phyloP scores from a whole-genome alignment of 2,888 invertebrate genomes.

The Heterodera filipjevi region DNA sequence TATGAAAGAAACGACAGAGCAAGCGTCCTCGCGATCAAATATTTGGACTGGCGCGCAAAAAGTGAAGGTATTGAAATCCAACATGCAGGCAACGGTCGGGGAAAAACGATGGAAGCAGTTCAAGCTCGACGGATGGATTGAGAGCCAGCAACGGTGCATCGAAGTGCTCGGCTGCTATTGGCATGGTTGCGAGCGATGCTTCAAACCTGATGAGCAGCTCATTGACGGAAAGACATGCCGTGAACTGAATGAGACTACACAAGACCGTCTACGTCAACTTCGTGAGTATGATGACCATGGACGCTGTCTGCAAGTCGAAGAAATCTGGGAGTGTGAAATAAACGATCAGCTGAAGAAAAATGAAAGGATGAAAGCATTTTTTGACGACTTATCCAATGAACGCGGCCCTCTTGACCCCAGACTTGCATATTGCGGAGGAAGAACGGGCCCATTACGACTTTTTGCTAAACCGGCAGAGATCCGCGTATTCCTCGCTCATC shows the following conservation, averaged over 20 bases:
- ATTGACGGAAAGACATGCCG: not conserved
- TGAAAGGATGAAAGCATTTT: not conserved
- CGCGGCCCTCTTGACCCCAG: not conserved
- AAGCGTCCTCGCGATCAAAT: conserved; percentile 1
- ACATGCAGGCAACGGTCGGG: conserved; percentile 15
- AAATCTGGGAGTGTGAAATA: conserved; percentile 8
- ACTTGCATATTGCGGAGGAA: conserved; percentile 5
- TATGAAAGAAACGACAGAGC: not conserved
- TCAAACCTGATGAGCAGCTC: not conserved
- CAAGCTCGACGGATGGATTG: not conserved
- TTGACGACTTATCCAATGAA: not conserved
- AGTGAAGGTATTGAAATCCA: not conserved
- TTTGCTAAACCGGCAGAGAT: not conserved
- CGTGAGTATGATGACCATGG: not conserved
- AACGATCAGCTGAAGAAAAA: not conserved
- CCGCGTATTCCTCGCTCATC: too few relatives aligned
- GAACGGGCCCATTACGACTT: conserved; percentile 1
- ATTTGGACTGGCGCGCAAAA: conserved; percentile 13
- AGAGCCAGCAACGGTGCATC: not conserved
- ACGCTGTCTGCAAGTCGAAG: not conserved
- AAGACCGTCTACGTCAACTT: not conserved
- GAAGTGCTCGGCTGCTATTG: not conserved
- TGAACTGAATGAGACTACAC: not conserved
- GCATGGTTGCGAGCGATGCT: not conserved
- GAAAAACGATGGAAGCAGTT: not conserved